These are phyloP conservation scores for Scopus umbretta DNA, from an alignment of 2,113 vertebrate species.

Conservation along the genomic window DNA sequence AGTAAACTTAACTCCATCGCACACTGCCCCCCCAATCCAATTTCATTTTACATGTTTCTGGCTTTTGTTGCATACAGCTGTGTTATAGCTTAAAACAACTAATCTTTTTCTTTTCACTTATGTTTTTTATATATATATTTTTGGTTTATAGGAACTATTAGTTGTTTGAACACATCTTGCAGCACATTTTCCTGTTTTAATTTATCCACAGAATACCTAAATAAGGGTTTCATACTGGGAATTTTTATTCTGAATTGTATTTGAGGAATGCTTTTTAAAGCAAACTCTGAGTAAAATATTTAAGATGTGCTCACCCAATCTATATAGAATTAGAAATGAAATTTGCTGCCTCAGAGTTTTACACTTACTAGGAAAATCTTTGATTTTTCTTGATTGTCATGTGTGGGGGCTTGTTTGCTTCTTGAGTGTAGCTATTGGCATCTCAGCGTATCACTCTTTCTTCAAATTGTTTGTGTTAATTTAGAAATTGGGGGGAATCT, in stretches of 20 bases:
- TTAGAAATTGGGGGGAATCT: neutral
- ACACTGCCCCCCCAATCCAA: neutral
- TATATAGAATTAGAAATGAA: conserved; percentile 3
- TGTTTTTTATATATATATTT: neutral
- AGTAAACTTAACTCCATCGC: neutral
- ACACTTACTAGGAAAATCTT: neutral
- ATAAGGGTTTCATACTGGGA: neutral
- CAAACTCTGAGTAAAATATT: conserved; percentile 19
- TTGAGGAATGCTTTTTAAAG: conserved; percentile 52
- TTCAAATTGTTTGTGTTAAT: neutral
- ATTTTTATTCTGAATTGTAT: conserved; percentile 44
- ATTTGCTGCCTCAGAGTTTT: neutral
- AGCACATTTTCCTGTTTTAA: conserved; percentile 61
- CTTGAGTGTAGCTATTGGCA: neutral
- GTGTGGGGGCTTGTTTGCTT: neutral
- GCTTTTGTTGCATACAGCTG: conserved; percentile 68
- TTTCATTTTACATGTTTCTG: conserved; percentile 63
- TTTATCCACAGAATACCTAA: conserved; percentile 52
- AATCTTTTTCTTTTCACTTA: conserved; percentile 51
- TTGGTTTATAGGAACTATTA: conserved; percentile 44
- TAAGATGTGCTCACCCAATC: conserved; percentile 49
- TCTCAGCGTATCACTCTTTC: neutral
- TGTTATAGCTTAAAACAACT: conserved; percentile 58
- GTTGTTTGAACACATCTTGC: conserved; percentile 57
- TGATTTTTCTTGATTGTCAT: neutral